phyloP scores from a whole-genome alignment of 2,113 vertebrate genomes.

The Mesitornis unicolor region DNA sequence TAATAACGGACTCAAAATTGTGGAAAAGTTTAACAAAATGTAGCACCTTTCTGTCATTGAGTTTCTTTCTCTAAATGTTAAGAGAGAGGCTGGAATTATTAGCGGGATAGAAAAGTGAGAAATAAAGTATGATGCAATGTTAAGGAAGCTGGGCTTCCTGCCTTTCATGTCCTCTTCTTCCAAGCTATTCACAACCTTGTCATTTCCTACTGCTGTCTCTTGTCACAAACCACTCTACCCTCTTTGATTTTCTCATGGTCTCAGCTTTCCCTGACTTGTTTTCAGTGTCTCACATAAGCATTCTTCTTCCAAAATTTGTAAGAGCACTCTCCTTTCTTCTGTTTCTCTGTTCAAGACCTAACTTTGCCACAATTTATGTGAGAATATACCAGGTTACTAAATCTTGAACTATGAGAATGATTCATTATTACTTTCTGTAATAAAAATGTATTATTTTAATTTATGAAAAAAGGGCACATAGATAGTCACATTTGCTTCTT shows the following conservation, averaged over 20 bases:
- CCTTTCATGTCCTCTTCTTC: constrained; percentile 49
- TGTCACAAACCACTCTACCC: constrained; percentile 14
- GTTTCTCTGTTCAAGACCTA: neutral
- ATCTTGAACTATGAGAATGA: neutral
- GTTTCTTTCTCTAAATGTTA: neutral
- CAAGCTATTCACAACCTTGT: constrained; percentile 50
- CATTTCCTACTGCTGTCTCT: constrained; percentile 46
- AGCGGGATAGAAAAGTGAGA: neutral
- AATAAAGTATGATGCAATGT: constrained; percentile 52
- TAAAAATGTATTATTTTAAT: neutral
- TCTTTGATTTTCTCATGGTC: constrained; percentile 46
- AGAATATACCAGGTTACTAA: neutral
- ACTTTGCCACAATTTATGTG: neutral
- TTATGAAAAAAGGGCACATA: neutral
- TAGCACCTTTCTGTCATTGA: neutral
- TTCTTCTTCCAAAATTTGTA: neutral
- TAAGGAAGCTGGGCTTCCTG: constrained; percentile 60
- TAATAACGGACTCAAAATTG: neutral
- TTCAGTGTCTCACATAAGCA: neutral
- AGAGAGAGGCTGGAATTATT: neutral
- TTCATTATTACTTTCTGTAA: neutral
- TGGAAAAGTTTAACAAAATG: neutral
- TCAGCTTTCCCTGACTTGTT: constrained; percentile 22
- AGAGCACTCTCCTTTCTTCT: neutral
- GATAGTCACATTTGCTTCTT: neutral